These are phyloP conservation scores for Diaprepes abbreviatus DNA, from an alignment of 2,888 invertebrate species.

Conservation along the genomic window DNA sequence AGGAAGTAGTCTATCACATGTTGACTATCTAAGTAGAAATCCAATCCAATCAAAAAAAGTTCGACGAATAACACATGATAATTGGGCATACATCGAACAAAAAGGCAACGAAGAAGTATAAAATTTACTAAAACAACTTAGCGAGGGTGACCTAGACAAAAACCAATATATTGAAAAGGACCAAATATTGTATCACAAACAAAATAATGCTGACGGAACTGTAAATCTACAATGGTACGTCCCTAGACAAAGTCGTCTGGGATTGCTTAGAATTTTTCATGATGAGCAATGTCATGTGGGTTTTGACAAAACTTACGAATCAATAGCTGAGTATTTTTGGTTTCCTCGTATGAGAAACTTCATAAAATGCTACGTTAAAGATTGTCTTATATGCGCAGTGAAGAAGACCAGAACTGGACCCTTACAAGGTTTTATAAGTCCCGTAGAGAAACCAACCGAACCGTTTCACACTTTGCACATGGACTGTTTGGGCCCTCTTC, in stretches of 20 bases:
- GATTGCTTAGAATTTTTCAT: conserved; percentile 53
- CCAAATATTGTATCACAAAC: neutral
- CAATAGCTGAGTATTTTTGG: conserved; percentile 46
- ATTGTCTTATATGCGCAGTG: conserved; percentile 36
- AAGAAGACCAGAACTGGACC: conserved; percentile 35
- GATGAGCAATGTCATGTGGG: conserved; percentile 55
- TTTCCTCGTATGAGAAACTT: conserved; percentile 38
- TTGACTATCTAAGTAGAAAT: conserved; percentile 46
- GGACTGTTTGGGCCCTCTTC: too few species aligned
- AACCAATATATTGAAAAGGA: conserved; percentile 50
- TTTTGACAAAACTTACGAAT: conserved; percentile 47
- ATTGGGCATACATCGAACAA: conserved; percentile 48
- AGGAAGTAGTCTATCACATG: conserved; percentile 41
- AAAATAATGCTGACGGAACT: conserved; percentile 1
- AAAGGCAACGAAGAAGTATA: conserved; percentile 26
- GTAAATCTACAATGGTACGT: conserved; percentile 17
- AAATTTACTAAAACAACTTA: conserved; percentile 35
- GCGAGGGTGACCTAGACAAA: conserved; percentile 46
- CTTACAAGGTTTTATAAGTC: conserved; percentile 39
- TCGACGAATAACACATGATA: conserved; percentile 4
- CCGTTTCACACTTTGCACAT: conserved; percentile 34
- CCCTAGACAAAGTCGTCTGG: conserved; percentile 43
- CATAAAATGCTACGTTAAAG: conserved; percentile 33
- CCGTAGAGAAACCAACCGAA: conserved; percentile 35
- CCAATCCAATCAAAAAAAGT: conserved; percentile 33